Base-by-base conservation (phyloP, 2,113 vertebrate species). In the Periophthalmodon schlosseri region DNA sequence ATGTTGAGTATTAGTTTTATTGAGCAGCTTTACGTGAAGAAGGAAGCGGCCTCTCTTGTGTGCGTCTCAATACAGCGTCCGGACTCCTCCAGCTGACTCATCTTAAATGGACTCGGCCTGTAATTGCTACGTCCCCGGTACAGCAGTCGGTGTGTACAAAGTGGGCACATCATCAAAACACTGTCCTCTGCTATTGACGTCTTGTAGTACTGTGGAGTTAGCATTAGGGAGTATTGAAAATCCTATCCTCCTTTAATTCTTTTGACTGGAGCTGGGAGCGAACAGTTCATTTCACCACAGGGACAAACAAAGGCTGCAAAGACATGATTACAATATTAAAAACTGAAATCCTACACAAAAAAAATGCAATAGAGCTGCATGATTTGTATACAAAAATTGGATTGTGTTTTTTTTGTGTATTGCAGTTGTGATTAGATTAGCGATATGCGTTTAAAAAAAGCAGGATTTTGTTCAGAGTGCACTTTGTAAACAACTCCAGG, bases 1-100 rank as follows among this genome's bases (percentile, higher is more conserved):
- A 23, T 36, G 44, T 56, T 60, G 33, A 9, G 34, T 49, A 70
- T 49, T 10, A 8, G 46, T 16, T 39, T 15, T 44, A 58, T 66
- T 76, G 78, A 68, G 70, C 70, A 18, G 24, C 20, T 8, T 57
- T 39, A 11, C 44, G 57, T 73, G 14, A 11, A n/a, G 39, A 64
- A 63, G 54, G 47, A 36, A 39, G 36, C 28, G 69, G 72, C 64
- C 39, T 47, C 54, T 74, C 23, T 21, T 67, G 34, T 63, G 60
- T 63, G 58, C 6, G 71, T 76, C 68, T 76, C 63, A 76, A 73
- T 72, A 56, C 47, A 63, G 23, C 39, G 68, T 74, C 71, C 67
- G 15, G 18, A 49, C 69, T 56, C 58, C 65, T 72, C 72, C n/a
- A 28, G 72, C 77, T 80, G 77, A 84, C 69, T 82, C 79, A 78